A percentile compares a stretch with the other conserved stretches of the same genome.
These are phyloP conservation scores for Echiichthys vipera DNA, from an alignment of 2,797 vertebrate species.

Conservation along the genomic window DNA sequence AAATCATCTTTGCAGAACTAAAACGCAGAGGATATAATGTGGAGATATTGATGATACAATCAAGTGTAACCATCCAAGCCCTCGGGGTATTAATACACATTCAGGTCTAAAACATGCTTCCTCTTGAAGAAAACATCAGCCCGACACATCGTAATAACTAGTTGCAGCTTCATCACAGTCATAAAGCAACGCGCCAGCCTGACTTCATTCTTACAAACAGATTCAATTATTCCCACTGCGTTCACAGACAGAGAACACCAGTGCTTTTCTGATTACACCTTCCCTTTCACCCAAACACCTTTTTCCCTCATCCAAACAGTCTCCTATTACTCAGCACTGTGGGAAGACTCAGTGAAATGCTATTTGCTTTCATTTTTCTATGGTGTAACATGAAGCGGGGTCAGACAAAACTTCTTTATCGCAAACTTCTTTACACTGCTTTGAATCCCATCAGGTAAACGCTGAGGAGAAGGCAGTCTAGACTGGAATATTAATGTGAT, in stretches of 20 bases:
- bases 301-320: constrained; percentile 5
- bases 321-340: constrained; percentile 17
- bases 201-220: constrained; percentile 62
- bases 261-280: constrained; percentile 62
- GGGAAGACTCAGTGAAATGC: constrained; percentile 12
- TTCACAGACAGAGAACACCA: constrained; percentile 49
- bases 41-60: constrained; percentile 36
- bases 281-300: constrained; percentile 33
- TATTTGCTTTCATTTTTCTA: constrained; percentile 15
- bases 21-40: constrained; percentile 13
- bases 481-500: background rate
- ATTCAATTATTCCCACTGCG: constrained; percentile 64
- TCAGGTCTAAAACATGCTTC: constrained; percentile 44
- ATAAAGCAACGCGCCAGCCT: constrained; percentile 26
- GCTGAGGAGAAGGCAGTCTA: background rate
- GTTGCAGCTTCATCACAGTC: constrained; percentile 56
- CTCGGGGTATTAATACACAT: constrained; percentile 47
- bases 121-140: constrained; percentile 48
- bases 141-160: constrained; percentile 37
- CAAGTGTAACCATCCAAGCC: constrained; percentile 37
- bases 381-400: constrained; percentile 11
- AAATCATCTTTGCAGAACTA: background rate
- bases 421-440: background rate
- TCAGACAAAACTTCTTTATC: constrained; percentile 31
- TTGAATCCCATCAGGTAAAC: constrained; percentile 11